Percentiles rank a stretch among this genome's conserved stretches.
Conservation (phyloP, 2,113 vertebrate species). For the Dicerorhinus sumatrensis region DNA sequence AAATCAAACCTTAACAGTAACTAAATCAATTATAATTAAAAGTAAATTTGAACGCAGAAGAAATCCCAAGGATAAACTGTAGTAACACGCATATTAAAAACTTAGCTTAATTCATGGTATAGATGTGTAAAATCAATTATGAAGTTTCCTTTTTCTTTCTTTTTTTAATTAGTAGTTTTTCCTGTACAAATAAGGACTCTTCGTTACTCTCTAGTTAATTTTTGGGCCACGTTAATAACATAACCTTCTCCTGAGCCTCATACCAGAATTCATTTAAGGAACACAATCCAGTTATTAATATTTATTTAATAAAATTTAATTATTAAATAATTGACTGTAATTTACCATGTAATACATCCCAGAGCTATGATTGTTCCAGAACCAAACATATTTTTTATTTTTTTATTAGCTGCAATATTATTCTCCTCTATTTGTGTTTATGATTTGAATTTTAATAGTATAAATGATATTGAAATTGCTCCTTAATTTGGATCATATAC, state of each 20-base stretch:
- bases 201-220: neutral
- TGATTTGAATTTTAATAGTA: neutral
- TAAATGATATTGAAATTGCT: neutral
- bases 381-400: neutral
- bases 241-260: neutral
- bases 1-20: neutral
- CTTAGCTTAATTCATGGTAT: neutral
- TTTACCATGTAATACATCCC: neutral
- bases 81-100: neutral
- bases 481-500: neutral
- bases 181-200: neutral
- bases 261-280: neutral
- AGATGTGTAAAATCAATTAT: neutral
- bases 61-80: neutral
- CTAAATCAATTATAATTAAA: neutral
- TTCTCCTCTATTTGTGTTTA: neutral
- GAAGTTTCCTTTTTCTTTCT: neutral
- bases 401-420: neutral
- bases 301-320: neutral
- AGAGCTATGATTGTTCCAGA: neutral
- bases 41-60: neutral
- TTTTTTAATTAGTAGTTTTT: neutral
- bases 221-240: neutral
- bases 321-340: neutral
- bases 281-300: neutral